Conservation (phyloP, 2,888 invertebrate species). For the Pollenia griseotomentosa region DNA sequence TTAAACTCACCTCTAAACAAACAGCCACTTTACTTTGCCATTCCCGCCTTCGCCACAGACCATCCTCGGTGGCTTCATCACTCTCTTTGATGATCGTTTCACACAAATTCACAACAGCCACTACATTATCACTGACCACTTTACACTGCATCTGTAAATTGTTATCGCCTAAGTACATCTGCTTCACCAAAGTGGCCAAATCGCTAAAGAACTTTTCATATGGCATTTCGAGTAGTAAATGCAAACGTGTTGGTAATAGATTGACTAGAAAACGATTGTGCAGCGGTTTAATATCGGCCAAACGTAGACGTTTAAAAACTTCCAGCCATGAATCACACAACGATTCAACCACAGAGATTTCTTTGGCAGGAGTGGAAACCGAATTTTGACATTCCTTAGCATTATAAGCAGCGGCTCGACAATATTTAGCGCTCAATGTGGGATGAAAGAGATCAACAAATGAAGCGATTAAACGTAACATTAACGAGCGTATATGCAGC, state of each 20-base stretch:
- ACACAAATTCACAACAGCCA: slow-evolving; percentile 78
- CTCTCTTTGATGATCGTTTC: slow-evolving; percentile 82
- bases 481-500: slow-evolving; percentile 81
- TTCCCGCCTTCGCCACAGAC: slow-evolving; percentile 85
- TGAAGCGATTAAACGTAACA: slow-evolving; percentile 82
- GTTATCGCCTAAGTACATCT: slow-evolving; percentile 81
- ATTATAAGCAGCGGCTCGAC: slow-evolving; percentile 64
- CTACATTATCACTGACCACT: slow-evolving; percentile 80
- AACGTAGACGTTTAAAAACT: slow-evolving; percentile 80
- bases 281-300: slow-evolving; percentile 79
- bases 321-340: slow-evolving; percentile 81
- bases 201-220: slow-evolving; percentile 83
- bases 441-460: slow-evolving; percentile 82
- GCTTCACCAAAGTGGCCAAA: slow-evolving; percentile 81
- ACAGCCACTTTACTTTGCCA: slow-evolving; percentile 86
- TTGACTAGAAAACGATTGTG: slow-evolving; percentile 84
- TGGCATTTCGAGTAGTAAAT: slow-evolving; percentile 81
- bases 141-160: slow-evolving; percentile 80
- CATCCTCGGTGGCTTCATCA: slow-evolving; percentile 83
- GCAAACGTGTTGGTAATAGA: slow-evolving; percentile 83
- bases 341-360: slow-evolving; percentile 79
- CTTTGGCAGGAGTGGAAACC: slow-evolving; percentile 71
- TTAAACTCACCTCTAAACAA: slow-evolving; percentile 86
- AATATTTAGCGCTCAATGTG: slow-evolving; percentile 68
- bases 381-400: slow-evolving; percentile 71